Percentiles rank a stretch among this genome's conserved stretches.
These are phyloP conservation scores for Callaeas wilsoni DNA, from an alignment of 2,113 vertebrate species.

Conservation along the genomic window DNA sequence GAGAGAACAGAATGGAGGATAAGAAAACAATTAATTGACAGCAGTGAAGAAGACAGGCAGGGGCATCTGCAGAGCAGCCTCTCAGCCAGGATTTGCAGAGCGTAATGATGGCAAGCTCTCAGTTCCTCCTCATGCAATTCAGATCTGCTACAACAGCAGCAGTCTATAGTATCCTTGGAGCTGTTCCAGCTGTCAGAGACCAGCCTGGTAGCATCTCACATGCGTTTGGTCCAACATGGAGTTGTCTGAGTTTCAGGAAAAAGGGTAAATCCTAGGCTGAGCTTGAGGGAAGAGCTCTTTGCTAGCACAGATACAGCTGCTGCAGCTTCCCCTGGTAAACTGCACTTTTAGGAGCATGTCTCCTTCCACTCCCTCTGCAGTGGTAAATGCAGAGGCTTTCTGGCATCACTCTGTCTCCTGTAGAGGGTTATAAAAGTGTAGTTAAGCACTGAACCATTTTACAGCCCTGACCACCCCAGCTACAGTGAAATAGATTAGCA, in stretches of 20 bases:
- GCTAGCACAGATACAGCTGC: neutral
- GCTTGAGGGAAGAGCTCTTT: neutral
- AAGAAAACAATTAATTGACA: neutral
- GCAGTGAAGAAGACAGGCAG: neutral
- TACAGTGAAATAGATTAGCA: neutral
- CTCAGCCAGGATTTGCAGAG: neutral
- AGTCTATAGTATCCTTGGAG: neutral
- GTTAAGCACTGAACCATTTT: neutral
- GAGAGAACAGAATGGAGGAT: neutral
- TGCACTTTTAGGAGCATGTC: neutral
- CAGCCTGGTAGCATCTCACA: neutral
- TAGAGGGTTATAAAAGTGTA: neutral
- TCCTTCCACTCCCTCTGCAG: neutral
- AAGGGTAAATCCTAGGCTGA: neutral
- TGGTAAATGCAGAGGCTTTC: neutral
- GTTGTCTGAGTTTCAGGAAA: neutral
- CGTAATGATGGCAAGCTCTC: neutral
- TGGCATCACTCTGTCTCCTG: neutral
- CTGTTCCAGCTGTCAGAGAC: neutral
- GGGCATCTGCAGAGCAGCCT: neutral
- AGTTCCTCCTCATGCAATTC: neutral
- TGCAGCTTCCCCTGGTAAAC: neutral
- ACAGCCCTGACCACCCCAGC: neutral
- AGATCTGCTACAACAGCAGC: neutral
- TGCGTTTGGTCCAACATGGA: rapidly evolving